A percentile compares a stretch with the other conserved stretches of the same genome.
phyloP scores from a whole-genome alignment of 2,888 invertebrate species.

The Caenorhabditis afra region DNA sequence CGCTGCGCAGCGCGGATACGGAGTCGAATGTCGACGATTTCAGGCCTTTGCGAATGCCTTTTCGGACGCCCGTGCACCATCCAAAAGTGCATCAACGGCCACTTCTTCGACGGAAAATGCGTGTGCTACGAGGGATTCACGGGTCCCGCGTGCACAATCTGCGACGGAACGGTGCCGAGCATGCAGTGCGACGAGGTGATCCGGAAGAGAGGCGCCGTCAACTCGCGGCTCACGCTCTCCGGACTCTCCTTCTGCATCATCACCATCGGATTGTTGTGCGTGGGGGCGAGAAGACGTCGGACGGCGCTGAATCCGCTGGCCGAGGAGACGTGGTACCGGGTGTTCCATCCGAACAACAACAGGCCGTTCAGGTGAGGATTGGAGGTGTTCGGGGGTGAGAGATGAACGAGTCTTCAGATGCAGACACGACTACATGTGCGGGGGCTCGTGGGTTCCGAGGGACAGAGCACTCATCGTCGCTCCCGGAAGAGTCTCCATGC shows the following conservation, averaged over 20 bases:
- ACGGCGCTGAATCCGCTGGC: constrained; percentile 52
- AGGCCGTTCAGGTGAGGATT: constrained; percentile 53
- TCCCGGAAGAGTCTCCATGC: constrained; percentile 62
- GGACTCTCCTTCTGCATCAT: constrained; percentile 73
- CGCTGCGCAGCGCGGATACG: too few species aligned
- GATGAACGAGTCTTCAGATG: constrained; percentile 56
- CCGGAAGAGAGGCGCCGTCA: constrained; percentile 59
- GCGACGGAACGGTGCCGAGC: constrained; percentile 47
- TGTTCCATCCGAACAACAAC: constrained; percentile 64
- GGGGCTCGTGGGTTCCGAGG: constrained; percentile 68
- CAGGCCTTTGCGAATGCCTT: constrained; percentile 54
- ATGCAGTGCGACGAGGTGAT: constrained; percentile 54
- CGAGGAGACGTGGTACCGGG: constrained; percentile 68
- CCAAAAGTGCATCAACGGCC: constrained; percentile 63
- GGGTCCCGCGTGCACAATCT: constrained; percentile 62
- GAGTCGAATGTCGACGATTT: constrained; percentile 3
- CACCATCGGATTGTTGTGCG: constrained; percentile 71
- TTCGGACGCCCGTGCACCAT: constrained; percentile 54
- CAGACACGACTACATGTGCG: constrained; percentile 68
- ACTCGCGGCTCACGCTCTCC: constrained; percentile 70
- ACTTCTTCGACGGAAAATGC: constrained; percentile 59
- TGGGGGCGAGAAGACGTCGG: constrained; percentile 65
- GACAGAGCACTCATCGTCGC: constrained; percentile 65
- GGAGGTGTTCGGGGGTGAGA: background rate
- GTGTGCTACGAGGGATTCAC: constrained; percentile 59